Base-by-base conservation (phyloP, 1,140 invertebrate genomes). In the Whitmania pigra region DNA sequence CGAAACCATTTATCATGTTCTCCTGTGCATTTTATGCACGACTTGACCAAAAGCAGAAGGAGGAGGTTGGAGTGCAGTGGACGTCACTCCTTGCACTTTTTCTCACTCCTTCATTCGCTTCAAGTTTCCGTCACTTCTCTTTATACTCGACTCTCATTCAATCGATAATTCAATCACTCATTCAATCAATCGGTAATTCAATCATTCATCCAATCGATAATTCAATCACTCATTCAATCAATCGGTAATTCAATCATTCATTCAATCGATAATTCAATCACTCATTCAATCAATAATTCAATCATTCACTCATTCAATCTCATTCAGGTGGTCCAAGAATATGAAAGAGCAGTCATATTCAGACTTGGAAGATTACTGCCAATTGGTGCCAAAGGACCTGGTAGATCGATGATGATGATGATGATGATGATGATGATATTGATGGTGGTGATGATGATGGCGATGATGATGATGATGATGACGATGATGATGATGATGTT, bases 241-340 rank as follows among this genome's bases (percentile, higher is more conserved):
- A n/a, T n/a, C 67, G 27, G 49, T 31, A 13, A 69, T 31, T 95
- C 31, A 81, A 91, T 53, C 76, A 91, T 20, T 95, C 93, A 5
- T 88, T 96, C 86, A 93, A n/a, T n/a, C 67, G 27, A 69, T 31
- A 13, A 69, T 31, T 95, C 31, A 81, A 91, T 53, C 76, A 91
- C n/a, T 95, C 93, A 5, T 88, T 96, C 86, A 93, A 93, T 0
- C 93, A 96, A 79, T 94, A 92, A 3, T 93, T 0, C 93, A 96
- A 79, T 94, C 92, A 3, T 86, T 94, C 43, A 49, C 0, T 89
- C 43, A 5, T 49, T 92, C 78, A 86, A 95, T 53, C 95, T 92
- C 78, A 93, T 96, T 78, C 95, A 95, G 88, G 77, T 78, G 25
- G 79, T 79, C 11, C 77, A 78, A 75, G 78, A 80, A 76, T 80